Percentiles rank a stretch among this genome's conserved stretches.
phyloP scores from a whole-genome alignment of 1,140 invertebrate species.

The Ectropis grisescens region DNA sequence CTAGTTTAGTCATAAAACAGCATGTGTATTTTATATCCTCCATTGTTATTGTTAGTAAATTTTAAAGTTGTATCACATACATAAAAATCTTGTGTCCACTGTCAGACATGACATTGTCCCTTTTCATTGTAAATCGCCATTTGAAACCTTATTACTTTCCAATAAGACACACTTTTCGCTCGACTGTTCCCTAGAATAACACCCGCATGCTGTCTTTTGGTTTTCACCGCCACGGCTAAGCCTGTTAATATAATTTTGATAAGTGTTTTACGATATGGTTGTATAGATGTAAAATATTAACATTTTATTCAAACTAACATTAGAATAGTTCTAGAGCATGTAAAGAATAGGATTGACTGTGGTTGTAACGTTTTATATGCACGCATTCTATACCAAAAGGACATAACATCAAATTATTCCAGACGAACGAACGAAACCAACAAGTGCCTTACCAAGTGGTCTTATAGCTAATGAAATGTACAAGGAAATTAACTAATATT shows the following conservation, averaged over 20 bases:
- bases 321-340: too few relatives aligned
- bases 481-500: constrained; percentile 15
- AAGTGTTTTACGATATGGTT: constrained; percentile 17
- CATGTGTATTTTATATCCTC: too few relatives aligned
- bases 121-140: too few relatives aligned
- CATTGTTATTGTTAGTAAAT: too few relatives aligned
- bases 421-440: constrained; percentile 38
- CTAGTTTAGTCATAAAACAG: too few relatives aligned
- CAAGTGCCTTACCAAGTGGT: constrained; percentile 37
- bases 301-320: constrained; percentile 4
- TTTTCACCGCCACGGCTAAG: constrained; percentile 7
- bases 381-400: constrained; percentile 44
- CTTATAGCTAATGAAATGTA: constrained; percentile 32
- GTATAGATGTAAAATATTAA: constrained; percentile 3
- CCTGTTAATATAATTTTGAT: constrained; percentile 13
- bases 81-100: too few relatives aligned
- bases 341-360: too few relatives aligned
- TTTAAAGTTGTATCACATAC: too few relatives aligned
- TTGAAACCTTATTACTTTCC: too few relatives aligned
- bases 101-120: too few relatives aligned
- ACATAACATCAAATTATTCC: constrained; percentile 20
- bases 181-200: constrained; percentile 6
- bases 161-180: too few relatives aligned
- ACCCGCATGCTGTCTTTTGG: constrained; percentile 23
- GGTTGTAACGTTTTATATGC: constrained; percentile 16